phyloP scores from a whole-genome alignment of 1,140 invertebrate genomes.

The Drosophila nannoptera region DNA sequence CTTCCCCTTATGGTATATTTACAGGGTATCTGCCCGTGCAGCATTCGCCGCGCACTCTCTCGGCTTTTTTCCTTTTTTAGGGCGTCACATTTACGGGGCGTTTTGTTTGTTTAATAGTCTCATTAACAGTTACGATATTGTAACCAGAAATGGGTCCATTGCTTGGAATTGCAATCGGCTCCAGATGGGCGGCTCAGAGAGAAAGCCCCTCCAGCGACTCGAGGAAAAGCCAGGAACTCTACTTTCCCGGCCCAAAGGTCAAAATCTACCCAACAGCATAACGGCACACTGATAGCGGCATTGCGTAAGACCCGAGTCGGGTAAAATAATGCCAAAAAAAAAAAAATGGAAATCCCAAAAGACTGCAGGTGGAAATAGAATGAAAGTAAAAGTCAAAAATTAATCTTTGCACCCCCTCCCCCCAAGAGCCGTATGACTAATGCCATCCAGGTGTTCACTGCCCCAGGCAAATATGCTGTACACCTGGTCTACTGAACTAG shows the following conservation, averaged over 20 bases:
- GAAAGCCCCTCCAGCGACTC: not conserved
- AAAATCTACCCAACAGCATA: not conserved
- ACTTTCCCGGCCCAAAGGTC: not conserved
- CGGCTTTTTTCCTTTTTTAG: constrained; percentile 13
- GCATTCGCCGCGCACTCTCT: no score
- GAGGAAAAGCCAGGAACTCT: not conserved
- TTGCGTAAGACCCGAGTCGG: constrained; percentile 10
- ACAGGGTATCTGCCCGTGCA: constrained; percentile 4
- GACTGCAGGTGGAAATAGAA: no score
- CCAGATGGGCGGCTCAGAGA: not conserved
- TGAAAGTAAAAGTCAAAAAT: not conserved
- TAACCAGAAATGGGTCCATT: not conserved
- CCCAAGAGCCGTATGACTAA: constrained; percentile 35
- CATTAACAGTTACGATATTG: constrained; percentile 19
- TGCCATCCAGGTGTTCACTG: constrained; percentile 36
- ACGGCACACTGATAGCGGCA: constrained; percentile 28
- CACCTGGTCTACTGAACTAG: constrained; percentile 37
- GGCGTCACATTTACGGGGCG: constrained; percentile 34
- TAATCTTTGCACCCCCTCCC: constrained; percentile 40
- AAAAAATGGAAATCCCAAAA: not conserved
- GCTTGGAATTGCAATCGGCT: constrained; percentile 2
- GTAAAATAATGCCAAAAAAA: not conserved
- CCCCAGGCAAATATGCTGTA: constrained; percentile 33
- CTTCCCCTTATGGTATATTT: no score
- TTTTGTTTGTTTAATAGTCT: constrained; percentile 28